Percentiles rank a stretch among this genome's conserved stretches.
These are phyloP conservation scores for Acanthisitta chloris DNA, from an alignment of 2,113 vertebrate genomes.

Conservation along the genomic window DNA sequence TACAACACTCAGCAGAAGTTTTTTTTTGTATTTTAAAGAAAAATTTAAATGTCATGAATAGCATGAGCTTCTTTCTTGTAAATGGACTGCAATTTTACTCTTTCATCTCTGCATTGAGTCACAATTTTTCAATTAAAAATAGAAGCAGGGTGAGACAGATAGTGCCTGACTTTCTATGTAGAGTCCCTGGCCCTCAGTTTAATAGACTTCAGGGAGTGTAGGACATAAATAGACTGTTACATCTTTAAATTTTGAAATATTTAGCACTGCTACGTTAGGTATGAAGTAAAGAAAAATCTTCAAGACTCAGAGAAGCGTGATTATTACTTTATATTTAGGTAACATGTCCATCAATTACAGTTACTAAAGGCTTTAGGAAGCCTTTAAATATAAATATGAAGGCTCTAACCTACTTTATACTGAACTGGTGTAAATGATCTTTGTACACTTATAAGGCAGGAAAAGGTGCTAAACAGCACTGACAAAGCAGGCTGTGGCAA, in stretches of 20 bases:
- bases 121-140: conserved; percentile 10
- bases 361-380: neutral
- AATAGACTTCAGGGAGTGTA: neutral
- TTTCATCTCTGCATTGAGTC: neutral
- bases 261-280: neutral
- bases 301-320: neutral
- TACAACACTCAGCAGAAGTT: neutral
- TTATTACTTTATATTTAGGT: neutral
- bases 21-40: neutral
- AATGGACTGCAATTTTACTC: neutral
- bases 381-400: neutral
- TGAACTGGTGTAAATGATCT: neutral
- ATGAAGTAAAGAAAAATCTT: neutral
- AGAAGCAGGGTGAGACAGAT: neutral
- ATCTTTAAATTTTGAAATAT: neutral
- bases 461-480: neutral
- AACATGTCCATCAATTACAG: neutral
- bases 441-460: neutral
- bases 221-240: neutral
- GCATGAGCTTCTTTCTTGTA: neutral
- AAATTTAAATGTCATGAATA: neutral
- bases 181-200: neutral
- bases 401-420: neutral
- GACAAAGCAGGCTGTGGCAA: neutral
- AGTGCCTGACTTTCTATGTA: neutral